Conservation (phyloP, 2,888 invertebrate genomes). For the Mycalesis mineus region DNA sequence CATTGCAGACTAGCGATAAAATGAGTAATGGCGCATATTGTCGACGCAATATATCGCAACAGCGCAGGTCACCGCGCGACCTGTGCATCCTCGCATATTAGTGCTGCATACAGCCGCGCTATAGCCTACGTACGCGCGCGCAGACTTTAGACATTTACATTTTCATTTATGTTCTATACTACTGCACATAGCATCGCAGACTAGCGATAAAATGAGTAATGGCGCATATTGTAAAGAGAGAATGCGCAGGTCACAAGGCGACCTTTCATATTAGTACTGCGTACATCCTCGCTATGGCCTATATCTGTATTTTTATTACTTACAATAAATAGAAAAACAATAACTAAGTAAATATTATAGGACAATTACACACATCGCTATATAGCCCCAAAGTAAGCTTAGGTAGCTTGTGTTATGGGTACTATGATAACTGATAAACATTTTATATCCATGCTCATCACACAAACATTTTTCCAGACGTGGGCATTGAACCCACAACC, state of each 20-base stretch:
- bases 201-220: slow-evolving; percentile 21
- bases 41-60: slow-evolving; percentile 48
- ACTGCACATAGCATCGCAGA: slow-evolving; percentile 6
- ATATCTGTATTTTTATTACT: neutral
- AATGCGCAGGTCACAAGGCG: slow-evolving; percentile 48
- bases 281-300: neutral
- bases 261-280: slow-evolving; percentile 53
- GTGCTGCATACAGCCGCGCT: slow-evolving; percentile 25
- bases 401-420: too few species aligned
- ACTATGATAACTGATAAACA: too few species aligned
- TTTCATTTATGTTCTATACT: too few species aligned
- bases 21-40: slow-evolving; percentile 24
- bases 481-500: too few species aligned
- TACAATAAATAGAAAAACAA: too few species aligned
- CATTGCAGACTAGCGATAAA: slow-evolving; percentile 14
- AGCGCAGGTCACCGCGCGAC: slow-evolving; percentile 50
- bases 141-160: neutral
- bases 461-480: too few species aligned
- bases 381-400: too few species aligned
- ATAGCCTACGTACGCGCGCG: neutral
- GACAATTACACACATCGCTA: too few species aligned
- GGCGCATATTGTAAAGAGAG: slow-evolving; percentile 41
- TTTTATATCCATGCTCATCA: too few species aligned
- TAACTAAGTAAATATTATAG: too few species aligned
- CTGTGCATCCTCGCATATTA: slow-evolving; percentile 57